Conservation (phyloP, 2,113 vertebrate species). For the Syngnathus typhle region DNA sequence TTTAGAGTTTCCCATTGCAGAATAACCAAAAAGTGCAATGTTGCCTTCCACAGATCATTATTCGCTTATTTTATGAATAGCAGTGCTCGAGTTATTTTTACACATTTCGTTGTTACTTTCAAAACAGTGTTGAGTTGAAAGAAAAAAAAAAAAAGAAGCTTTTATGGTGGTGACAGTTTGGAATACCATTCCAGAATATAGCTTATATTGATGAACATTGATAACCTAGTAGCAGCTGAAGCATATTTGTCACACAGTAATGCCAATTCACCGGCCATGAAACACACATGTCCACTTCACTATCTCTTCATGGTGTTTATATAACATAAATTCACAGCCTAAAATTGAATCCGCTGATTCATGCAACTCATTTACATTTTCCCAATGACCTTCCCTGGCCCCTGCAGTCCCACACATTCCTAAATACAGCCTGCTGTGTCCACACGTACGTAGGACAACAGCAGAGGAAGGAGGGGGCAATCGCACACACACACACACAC, state of each 20-base stretch:
- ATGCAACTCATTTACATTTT: constrained; percentile 60
- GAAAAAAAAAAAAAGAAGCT: not conserved
- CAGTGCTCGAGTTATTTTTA: not conserved
- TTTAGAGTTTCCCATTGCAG: too few relatives aligned
- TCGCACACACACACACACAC: too few relatives aligned
- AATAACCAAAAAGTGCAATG: too few relatives aligned
- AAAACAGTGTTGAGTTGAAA: not conserved
- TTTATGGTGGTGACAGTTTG: not conserved
- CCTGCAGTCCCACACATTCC: constrained; percentile 48
- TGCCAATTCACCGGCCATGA: not conserved
- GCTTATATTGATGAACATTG: not conserved
- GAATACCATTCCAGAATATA: not conserved
- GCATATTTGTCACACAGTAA: not conserved
- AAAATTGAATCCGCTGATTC: constrained; percentile 59
- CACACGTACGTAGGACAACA: constrained; percentile 50
- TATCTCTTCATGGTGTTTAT: constrained; percentile 33
- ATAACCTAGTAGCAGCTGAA: not conserved
- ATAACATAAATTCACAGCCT: constrained; percentile 51
- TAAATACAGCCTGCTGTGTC: constrained; percentile 53
- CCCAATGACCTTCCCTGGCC: constrained; percentile 55
- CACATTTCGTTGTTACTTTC: not conserved
- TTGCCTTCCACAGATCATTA: too few relatives aligned
- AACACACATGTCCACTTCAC: not conserved
- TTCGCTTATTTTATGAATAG: not conserved
- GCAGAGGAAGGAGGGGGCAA: constrained; percentile 25